Evolutionary conservation across 2,113 vertebrate genomes (phyloP), one percentile per base, ranked within the genome.

Genomic region (Xyrauchen texanus): DNA sequence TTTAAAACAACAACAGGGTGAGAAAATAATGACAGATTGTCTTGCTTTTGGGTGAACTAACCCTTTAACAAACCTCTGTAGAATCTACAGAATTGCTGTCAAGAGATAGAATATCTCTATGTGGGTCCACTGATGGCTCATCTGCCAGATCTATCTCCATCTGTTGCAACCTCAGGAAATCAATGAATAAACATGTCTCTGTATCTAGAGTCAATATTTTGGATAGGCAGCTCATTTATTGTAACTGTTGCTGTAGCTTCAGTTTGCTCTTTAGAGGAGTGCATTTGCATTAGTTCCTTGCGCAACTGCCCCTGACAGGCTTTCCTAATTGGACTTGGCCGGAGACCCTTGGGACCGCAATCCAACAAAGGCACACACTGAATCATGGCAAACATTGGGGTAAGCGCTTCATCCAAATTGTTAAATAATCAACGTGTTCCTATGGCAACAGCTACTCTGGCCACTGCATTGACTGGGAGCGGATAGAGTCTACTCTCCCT

Each of bases 381-480:
- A 89, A 91, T 85, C 86, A 81, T 87, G 82, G 85, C 86, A 84
- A 91, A 82, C 63, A 81, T 78, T 72, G 75, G 87, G 75, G 79
- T 84, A 82, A 86, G 76, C 60, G 75, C 84, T 85, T 79, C 78
- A 77, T 90, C 87, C 88, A 89, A 91, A 89, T 77, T 88, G 89
- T 90, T 93, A 93, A 93, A 93, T 93, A 92, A 93, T 92, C 90
- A 89, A 92, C 91, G 91, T 85, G 90, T 91, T 91, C 81, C 90
- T 88, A 92, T 92, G 88, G 89, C 45, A 89, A 93, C 90, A 53
- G 49, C 78, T 66, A 74, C 88, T 80, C 7, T 73, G 68, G 68
- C 76, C 66, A 70, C 77, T 0, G 82, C 65, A 90, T 86, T 91
- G 88, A 88, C 86, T 55, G 4, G 73, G 75, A 79, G 60, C 12